Evolutionary conservation across 2,888 invertebrate genomes (phyloP).

Genomic region (Microplitis deprimator): DNA sequence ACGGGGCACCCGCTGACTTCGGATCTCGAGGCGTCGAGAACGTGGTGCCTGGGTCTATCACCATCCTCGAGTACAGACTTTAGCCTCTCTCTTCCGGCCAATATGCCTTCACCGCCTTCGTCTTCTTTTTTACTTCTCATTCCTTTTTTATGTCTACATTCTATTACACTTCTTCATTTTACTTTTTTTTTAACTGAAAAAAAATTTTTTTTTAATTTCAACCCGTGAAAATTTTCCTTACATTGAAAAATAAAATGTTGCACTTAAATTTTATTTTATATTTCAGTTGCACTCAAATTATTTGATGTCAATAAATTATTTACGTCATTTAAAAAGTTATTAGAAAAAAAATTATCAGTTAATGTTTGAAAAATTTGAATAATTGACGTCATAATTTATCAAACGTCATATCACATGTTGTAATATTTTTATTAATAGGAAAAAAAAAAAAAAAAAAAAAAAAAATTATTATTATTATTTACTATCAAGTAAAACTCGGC

Average conservation of each 20-base stretch:
- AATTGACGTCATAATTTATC: too few species aligned
- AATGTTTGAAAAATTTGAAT: too few species aligned
- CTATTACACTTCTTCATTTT: constrained; percentile 31
- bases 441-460: too few species aligned
- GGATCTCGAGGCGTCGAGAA: constrained; percentile 31
- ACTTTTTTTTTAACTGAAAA: not conserved
- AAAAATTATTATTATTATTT: too few species aligned
- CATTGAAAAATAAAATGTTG: not conserved
- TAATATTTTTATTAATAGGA: too few species aligned
- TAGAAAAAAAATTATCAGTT: too few species aligned
- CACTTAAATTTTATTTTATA: too few species aligned
- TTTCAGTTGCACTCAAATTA: too few species aligned
- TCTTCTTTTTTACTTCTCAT: constrained; percentile 33
- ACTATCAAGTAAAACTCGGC: too few species aligned
- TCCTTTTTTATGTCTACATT: constrained; percentile 23
- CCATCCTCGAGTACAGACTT: constrained; percentile 27
- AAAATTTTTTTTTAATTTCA: not conserved
- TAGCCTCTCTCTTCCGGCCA: constrained; percentile 43
- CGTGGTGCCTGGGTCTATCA: constrained; percentile 24
- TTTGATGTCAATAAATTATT: too few species aligned
- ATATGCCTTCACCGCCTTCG: constrained; percentile 19
- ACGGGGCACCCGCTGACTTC: constrained; percentile 55
- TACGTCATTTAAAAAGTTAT: too few species aligned
- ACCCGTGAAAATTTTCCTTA: not conserved
- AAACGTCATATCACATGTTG: too few species aligned